Percentiles rank a stretch among this genome's conserved stretches.
These are phyloP conservation scores for Rallus limicola DNA, from an alignment of 2,113 vertebrate species.

Conservation along the genomic window DNA sequence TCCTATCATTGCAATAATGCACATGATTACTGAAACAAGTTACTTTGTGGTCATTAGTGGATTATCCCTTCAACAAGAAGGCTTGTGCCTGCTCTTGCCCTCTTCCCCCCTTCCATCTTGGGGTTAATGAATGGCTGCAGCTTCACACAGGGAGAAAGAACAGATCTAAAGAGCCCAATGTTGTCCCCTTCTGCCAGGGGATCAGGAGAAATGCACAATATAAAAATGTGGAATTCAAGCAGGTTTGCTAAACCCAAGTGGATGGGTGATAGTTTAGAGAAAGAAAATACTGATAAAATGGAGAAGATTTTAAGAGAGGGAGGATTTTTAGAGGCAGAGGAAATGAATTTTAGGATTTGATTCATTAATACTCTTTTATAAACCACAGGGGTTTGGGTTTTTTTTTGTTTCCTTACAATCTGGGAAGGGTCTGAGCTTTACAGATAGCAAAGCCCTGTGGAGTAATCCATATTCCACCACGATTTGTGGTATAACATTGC, in stretches of 20 bases:
- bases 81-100: neutral
- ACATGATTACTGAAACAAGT: neutral
- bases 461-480: neutral
- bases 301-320: neutral
- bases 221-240: neutral
- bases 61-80: neutral
- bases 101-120: neutral
- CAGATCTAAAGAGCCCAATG: neutral
- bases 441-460: neutral
- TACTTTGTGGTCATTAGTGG: neutral
- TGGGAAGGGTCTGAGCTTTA: neutral
- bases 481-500: neutral
- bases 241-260: neutral
- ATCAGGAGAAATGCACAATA: neutral
- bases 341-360: neutral
- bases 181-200: neutral
- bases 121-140: neutral
- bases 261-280: neutral
- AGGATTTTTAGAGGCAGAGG: neutral
- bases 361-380: neutral
- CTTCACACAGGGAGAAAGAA: neutral
- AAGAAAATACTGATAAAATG: neutral
- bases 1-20: neutral
- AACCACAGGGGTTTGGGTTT: neutral
- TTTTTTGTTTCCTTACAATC: neutral